Percentiles rank a stretch among this genome's conserved stretches.
phyloP scores from a whole-genome alignment of 2,113 vertebrate species.

The Garra rufa region DNA sequence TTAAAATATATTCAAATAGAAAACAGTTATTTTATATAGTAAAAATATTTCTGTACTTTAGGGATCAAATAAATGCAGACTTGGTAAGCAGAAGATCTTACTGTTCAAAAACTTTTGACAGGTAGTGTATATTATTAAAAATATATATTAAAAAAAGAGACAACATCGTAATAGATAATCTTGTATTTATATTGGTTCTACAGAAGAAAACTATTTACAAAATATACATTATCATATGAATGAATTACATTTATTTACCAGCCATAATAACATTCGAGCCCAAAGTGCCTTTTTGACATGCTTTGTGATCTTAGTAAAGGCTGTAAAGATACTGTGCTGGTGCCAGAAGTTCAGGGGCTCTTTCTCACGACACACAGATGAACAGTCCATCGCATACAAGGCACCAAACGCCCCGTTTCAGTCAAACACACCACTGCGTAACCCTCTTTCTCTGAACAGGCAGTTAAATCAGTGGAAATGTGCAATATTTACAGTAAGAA shows the following conservation, averaged over 20 bases:
- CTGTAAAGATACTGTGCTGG: conserved; percentile 50
- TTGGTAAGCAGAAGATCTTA: not conserved
- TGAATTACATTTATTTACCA: conserved; percentile 55
- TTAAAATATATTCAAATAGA: not conserved
- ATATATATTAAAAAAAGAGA: conserved; percentile 45
- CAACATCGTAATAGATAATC: conserved; percentile 61
- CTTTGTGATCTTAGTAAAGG: conserved; percentile 28
- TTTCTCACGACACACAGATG: conserved; percentile 26
- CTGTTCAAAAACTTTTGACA: no score
- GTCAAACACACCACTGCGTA: conserved; percentile 54
- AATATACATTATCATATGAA: conserved; percentile 75
- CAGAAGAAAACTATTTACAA: conserved; percentile 76
- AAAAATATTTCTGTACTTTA: not conserved
- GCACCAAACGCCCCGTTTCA: conserved; percentile 26
- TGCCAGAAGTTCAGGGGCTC: conserved; percentile 34
- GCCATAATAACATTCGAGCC: conserved; percentile 65
- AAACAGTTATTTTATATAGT: not conserved
- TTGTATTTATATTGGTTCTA: conserved; percentile 73
- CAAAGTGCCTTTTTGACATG: conserved; percentile 73
- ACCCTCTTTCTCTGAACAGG: conserved; percentile 16
- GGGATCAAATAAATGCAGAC: no score
- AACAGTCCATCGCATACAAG: conserved; percentile 22
- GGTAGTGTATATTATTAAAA: no score
- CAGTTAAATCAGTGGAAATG: conserved; percentile 52
- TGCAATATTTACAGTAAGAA: conserved; percentile 69